These are phyloP conservation scores for Epistrophella euchroma DNA, from an alignment of 2,888 invertebrate species.

Conservation along the genomic window DNA sequence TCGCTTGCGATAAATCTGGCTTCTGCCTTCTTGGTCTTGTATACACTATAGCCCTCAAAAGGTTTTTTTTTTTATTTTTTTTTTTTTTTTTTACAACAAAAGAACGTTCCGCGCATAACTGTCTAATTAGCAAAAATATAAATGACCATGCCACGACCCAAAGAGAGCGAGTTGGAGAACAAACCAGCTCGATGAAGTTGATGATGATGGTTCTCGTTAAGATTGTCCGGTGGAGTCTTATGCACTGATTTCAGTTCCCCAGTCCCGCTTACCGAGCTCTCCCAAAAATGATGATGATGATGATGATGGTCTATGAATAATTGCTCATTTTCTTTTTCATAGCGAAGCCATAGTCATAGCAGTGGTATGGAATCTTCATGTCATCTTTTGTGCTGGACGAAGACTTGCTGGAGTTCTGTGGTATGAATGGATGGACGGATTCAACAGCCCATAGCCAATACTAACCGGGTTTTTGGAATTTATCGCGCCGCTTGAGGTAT, in stretches of 20 bases:
- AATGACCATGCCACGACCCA: slow-evolving; percentile 74
- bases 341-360: slow-evolving; percentile 31
- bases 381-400: slow-evolving; percentile 65
- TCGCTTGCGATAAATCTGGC: slow-evolving; percentile 67
- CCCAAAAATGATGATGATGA: slow-evolving; percentile 18
- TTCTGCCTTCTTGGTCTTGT: slow-evolving; percentile 14
- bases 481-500: slow-evolving; percentile 74
- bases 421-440: slow-evolving; percentile 17
- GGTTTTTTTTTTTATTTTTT: not conserved
- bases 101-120: slow-evolving; percentile 74
- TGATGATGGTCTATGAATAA: slow-evolving; percentile 75
- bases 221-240: slow-evolving; percentile 56
- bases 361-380: slow-evolving; percentile 72
- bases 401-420: slow-evolving; percentile 15
- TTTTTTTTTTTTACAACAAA: slow-evolving; percentile 53
- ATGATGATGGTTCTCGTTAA: slow-evolving; percentile 75
- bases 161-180: slow-evolving; percentile 46
- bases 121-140: slow-evolving; percentile 76
- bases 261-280: not conserved
- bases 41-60: not conserved
- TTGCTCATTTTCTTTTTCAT: slow-evolving; percentile 62
- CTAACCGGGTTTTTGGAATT: slow-evolving; percentile 73
- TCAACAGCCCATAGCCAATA: slow-evolving; percentile 72
- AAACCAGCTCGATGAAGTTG: slow-evolving; percentile 58
- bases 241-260: not conserved